phyloP scores from a whole-genome alignment of 2,888 invertebrate species.

The Nemapogon koenigi region DNA sequence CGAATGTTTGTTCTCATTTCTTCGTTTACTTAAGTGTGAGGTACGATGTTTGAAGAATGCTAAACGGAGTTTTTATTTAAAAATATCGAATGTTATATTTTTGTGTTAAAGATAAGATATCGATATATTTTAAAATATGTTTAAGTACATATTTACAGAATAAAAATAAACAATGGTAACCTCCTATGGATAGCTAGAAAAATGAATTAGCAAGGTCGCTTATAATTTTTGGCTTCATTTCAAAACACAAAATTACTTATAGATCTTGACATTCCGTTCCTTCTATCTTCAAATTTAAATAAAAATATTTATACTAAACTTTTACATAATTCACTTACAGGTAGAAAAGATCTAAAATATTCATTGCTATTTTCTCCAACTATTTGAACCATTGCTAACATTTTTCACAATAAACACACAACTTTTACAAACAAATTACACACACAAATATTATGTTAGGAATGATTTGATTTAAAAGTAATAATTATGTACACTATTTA shows the following conservation, averaged over 20 bases:
- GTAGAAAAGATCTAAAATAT: slow-evolving; percentile 49
- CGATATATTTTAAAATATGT: background rate
- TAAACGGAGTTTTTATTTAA: too few species aligned
- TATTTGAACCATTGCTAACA: too few species aligned
- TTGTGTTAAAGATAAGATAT: background rate
- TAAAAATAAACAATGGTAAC: background rate
- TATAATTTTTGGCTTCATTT: slow-evolving; percentile 3
- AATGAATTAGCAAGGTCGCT: background rate
- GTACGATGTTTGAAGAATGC: too few species aligned
- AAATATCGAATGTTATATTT: background rate
- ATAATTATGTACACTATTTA: too few species aligned
- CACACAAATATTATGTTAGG: too few species aligned
- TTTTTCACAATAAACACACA: too few species aligned
- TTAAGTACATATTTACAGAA: background rate
- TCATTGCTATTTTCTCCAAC: slow-evolving; percentile 39
- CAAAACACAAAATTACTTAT: background rate
- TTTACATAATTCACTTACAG: slow-evolving; percentile 34
- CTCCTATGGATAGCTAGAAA: too few species aligned
- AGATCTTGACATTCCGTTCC: too few species aligned
- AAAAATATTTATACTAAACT: too few species aligned
- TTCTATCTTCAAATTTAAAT: too few species aligned
- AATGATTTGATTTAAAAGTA: too few species aligned
- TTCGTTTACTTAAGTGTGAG: slow-evolving; percentile 4
- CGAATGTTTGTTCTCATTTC: slow-evolving; percentile 14
- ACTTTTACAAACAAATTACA: too few species aligned